Evolutionary conservation across 2,113 vertebrate genomes (phyloP).

Genomic region (Cervus canadensis): DNA sequence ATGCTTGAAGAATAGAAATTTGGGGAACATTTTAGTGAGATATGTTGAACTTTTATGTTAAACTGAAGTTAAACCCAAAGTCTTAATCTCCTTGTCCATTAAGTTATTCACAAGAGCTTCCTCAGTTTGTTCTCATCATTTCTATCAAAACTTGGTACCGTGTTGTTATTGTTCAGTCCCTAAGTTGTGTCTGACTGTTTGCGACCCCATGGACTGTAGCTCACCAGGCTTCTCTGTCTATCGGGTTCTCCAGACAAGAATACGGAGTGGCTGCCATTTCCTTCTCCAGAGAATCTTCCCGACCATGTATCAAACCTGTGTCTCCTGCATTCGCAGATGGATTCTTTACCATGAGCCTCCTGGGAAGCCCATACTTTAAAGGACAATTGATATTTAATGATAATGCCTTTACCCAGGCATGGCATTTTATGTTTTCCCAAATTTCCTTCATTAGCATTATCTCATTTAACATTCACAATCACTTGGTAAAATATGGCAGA

Average conservation of each 20-base stretch:
- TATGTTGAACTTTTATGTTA: neutral
- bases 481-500: neutral
- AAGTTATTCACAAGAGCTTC: neutral
- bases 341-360: neutral
- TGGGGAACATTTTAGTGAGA: neutral
- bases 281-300: neutral
- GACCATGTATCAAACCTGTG: fast-evolving
- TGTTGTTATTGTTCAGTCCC: neutral
- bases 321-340: neutral
- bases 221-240: neutral
- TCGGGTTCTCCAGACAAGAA: neutral
- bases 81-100: neutral
- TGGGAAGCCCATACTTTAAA: neutral
- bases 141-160: neutral
- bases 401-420: neutral
- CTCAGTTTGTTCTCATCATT: neutral
- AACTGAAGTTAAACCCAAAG: neutral
- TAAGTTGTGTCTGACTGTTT: neutral
- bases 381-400: neutral
- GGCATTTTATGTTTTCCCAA: neutral
- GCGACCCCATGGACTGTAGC: fast-evolving
- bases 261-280: neutral
- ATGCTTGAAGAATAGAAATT: constrained; percentile 16
- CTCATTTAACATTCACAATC: neutral
- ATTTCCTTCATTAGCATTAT: neutral